These are phyloP conservation scores for Danio tinwini DNA, from an alignment of 2,797 vertebrate genomes.

Conservation along the genomic window DNA sequence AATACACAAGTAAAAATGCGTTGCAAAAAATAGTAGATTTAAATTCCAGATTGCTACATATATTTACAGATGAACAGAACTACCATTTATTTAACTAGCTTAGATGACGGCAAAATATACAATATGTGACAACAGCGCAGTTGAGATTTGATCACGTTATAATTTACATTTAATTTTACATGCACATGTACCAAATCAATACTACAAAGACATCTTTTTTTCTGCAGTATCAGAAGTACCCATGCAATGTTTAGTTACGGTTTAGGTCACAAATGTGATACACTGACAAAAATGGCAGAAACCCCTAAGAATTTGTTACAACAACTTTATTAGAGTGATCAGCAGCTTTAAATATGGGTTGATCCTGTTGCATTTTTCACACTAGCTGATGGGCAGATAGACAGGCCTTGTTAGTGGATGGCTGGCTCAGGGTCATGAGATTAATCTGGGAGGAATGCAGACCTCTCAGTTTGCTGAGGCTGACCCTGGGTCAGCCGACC, in stretches of 20 bases:
- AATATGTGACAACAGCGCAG: too few species aligned
- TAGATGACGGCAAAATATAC: too few species aligned
- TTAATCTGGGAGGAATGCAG: conserved; percentile 45
- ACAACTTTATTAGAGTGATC: not conserved
- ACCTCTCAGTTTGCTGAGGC: conserved; percentile 32
- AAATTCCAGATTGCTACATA: too few species aligned
- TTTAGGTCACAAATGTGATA: not conserved
- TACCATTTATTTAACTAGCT: too few species aligned
- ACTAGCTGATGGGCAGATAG: conserved; percentile 13
- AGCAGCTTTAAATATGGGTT: conserved; percentile 16
- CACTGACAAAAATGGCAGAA: not conserved
- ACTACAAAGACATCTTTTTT: not conserved
- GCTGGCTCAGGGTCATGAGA: conserved; percentile 31
- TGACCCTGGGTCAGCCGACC: conserved; percentile 21
- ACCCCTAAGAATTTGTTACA: too few species aligned
- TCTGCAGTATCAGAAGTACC: not conserved
- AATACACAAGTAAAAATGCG: too few species aligned
- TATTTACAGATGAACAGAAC: too few species aligned
- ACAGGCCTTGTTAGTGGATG: not conserved
- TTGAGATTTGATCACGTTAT: not conserved
- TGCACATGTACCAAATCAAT: not conserved
- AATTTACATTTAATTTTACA: too few species aligned
- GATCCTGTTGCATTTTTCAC: not conserved
- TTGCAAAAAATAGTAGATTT: too few species aligned
- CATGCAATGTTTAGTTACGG: not conserved